phyloP scores from a whole-genome alignment of 2,113 vertebrate species.

The Galbula dea region DNA sequence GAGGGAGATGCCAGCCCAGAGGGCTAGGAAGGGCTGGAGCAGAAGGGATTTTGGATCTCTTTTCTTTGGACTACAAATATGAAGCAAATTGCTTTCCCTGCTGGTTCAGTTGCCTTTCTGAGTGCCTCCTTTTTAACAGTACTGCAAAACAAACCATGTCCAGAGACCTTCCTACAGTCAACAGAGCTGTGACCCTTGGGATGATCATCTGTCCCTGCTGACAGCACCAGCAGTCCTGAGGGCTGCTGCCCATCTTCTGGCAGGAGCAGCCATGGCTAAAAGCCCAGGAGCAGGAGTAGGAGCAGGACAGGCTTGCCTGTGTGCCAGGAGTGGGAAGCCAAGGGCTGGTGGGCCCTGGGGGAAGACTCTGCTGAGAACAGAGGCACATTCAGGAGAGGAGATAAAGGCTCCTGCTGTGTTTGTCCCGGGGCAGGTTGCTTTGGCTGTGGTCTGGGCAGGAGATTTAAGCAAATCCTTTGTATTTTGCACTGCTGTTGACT shows the following conservation, averaged over 20 bases:
- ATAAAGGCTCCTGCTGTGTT: background rate
- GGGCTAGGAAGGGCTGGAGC: background rate
- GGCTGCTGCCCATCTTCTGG: background rate
- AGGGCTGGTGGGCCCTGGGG: background rate
- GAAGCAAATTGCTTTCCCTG: background rate
- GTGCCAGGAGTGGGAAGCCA: background rate
- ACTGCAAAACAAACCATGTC: accelerated
- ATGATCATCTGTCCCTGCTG: background rate
- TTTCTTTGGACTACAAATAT: background rate
- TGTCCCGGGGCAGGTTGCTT: background rate
- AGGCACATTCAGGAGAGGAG: background rate
- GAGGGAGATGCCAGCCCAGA: background rate
- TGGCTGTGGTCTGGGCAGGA: background rate
- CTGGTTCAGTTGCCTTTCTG: background rate
- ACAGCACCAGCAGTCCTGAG: background rate
- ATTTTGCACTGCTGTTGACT: accelerated
- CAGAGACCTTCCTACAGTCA: background rate
- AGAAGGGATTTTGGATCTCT: background rate
- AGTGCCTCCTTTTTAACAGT: background rate
- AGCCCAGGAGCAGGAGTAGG: background rate
- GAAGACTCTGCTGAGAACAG: background rate
- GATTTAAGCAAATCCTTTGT: background rate
- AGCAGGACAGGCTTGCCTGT: accelerated
- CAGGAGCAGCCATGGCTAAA: accelerated
- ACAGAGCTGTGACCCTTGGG: background rate